phyloP scores from a whole-genome alignment of 2,888 invertebrate genomes.

The Rutpela maculata region DNA sequence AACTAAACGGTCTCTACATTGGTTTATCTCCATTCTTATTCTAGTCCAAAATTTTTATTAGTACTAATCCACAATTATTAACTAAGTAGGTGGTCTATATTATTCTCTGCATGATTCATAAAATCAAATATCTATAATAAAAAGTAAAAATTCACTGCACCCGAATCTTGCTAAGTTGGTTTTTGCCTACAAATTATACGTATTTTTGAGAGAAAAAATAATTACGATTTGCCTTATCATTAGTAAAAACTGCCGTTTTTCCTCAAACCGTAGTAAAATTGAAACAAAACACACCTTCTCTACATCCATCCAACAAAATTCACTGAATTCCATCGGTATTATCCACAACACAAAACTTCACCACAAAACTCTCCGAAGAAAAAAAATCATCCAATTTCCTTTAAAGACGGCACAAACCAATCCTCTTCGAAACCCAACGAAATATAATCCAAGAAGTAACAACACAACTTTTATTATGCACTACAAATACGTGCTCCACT shows the following conservation, averaged over 20 bases:
- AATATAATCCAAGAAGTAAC: slow-evolving; percentile 45
- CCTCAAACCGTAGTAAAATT: not conserved
- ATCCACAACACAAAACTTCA: slow-evolving; percentile 45
- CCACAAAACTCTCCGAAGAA: slow-evolving; percentile 31
- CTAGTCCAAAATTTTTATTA: too few relatives aligned
- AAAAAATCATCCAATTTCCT: slow-evolving; percentile 38
- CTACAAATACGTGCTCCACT: slow-evolving; percentile 18
- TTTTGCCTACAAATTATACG: too few relatives aligned
- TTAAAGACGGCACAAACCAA: slow-evolving; percentile 32
- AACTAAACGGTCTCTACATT: too few relatives aligned
- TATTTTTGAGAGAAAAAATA: too few relatives aligned
- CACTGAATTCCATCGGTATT: slow-evolving; percentile 44
- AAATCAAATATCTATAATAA: too few relatives aligned
- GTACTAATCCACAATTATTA: too few relatives aligned
- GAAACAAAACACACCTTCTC: slow-evolving; percentile 43
- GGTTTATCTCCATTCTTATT: too few relatives aligned
- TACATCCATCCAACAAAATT: slow-evolving; percentile 43
- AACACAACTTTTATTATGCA: slow-evolving; percentile 18
- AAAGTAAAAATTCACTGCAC: too few relatives aligned
- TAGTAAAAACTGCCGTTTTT: not conserved
- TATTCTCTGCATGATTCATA: too few relatives aligned
- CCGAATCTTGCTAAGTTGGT: too few relatives aligned
- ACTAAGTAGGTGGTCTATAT: too few relatives aligned
- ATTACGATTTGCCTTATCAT: too few relatives aligned
- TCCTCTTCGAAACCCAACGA: slow-evolving; percentile 20